Percentiles rank a stretch among this genome's conserved stretches.
Conservation (phyloP, 2,113 vertebrate genomes). For the Percopsis transmontana region DNA sequence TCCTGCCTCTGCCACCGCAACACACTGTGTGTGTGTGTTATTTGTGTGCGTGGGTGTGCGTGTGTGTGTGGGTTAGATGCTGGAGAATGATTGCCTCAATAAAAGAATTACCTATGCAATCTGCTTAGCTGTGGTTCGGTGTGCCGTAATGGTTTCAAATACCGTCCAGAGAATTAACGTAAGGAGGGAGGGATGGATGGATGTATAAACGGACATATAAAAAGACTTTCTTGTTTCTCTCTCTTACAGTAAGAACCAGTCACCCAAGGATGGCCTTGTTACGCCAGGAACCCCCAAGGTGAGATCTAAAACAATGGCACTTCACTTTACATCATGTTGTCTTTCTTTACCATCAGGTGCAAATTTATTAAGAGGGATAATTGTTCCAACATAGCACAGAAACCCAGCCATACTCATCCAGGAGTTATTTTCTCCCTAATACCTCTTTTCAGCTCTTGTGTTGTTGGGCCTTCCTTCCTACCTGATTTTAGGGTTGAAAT, state of each 20-base stretch:
- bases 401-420: no score
- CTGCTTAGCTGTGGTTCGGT: constrained; percentile 77
- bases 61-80: constrained; percentile 54
- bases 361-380: no score
- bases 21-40: not conserved
- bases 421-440: no score
- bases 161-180: constrained; percentile 62
- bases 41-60: not conserved
- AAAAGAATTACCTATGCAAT: constrained; percentile 85
- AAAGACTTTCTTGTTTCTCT: constrained; percentile 8
- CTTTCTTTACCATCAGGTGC: no score
- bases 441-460: no score
- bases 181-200: not conserved
- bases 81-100: constrained; percentile 89
- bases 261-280: constrained; percentile 88
- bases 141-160: constrained; percentile 87
- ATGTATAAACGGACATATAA: not conserved
- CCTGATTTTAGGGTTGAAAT: no score
- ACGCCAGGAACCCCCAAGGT: constrained; percentile 96
- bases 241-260: constrained; percentile 87
- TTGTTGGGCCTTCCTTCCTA: no score
- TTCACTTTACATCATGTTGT: no score
- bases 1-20: constrained; percentile 49
- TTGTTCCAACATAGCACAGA: no score
- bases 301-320: constrained; percentile 60